Percentiles rank a stretch among this genome's conserved stretches.
These are phyloP conservation scores for Triplophysa bombifrons DNA, from an alignment of 2,797 vertebrate species.

Conservation along the genomic window DNA sequence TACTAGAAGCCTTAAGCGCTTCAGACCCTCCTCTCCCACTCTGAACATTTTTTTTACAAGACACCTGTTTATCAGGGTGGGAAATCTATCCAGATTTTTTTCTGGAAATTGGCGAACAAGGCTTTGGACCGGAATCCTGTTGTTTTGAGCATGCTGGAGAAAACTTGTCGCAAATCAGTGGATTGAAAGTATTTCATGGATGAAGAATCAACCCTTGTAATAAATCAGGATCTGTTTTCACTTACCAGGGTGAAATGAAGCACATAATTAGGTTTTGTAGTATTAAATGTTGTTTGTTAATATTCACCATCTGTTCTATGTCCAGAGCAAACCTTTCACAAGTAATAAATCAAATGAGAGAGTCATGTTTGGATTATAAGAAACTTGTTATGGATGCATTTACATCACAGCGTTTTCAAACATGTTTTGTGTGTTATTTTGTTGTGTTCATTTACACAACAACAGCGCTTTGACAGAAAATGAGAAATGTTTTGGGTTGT, in stretches of 20 bases:
- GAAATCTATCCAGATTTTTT: constrained; percentile 11
- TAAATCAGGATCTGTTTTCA: neutral
- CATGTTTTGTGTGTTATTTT: neutral
- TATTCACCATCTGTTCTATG: neutral
- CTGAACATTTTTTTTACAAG: neutral
- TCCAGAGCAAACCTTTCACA: neutral
- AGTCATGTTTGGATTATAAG: too few relatives aligned
- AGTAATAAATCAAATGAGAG: too few relatives aligned
- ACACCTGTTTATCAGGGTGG: constrained; percentile 17
- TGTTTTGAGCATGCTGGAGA: neutral
- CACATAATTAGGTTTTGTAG: neutral
- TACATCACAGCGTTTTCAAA: too few relatives aligned
- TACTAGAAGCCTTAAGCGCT: neutral
- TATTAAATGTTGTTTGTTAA: constrained; percentile 3
- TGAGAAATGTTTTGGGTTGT: too few relatives aligned
- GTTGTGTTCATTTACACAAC: neutral
- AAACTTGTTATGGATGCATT: too few relatives aligned
- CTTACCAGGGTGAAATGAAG: neutral
- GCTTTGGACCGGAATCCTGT: neutral
- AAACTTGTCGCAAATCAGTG: constrained; percentile 17
- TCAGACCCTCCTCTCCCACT: neutral
- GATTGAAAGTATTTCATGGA: neutral
- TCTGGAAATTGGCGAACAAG: neutral
- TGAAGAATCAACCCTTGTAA: neutral
- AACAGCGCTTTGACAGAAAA: too few relatives aligned